A percentile compares a stretch with the other conserved stretches of the same genome.
Evolutionary conservation across 2,113 vertebrate genomes (phyloP).

Genomic region (Bufo bufo): DNA sequence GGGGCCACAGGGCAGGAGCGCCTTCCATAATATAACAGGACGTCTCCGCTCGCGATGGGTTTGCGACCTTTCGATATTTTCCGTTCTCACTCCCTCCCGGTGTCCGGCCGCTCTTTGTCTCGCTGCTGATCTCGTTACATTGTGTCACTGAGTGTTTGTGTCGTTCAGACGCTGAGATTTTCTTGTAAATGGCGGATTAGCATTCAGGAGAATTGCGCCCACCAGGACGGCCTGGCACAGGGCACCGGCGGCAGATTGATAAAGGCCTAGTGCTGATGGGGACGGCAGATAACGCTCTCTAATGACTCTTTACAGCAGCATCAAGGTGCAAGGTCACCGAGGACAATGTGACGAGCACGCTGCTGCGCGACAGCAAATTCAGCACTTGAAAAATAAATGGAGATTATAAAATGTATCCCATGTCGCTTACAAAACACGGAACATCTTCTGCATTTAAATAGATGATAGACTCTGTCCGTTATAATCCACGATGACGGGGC

Average conservation of each 20-base stretch:
- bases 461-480: neutral
- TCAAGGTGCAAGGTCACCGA: conserved; percentile 2
- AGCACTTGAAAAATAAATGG: neutral
- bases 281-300: conserved; percentile 7
- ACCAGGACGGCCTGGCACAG: neutral
- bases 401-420: neutral
- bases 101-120: neutral
- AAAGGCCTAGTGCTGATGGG: neutral
- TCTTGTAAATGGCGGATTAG: neutral
- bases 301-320: neutral
- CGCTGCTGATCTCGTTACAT: neutral
- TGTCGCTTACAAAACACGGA: neutral
- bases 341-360: neutral
- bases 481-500: neutral
- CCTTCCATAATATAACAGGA: too few relatives aligned
- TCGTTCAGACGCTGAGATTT: neutral
- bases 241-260: neutral
- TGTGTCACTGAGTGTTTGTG: conserved; percentile 1
- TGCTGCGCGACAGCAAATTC: neutral
- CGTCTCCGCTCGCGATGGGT: too few relatives aligned
- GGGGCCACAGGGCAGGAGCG: too few relatives aligned
- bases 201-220: neutral
- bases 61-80: too few relatives aligned
- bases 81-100: too few relatives aligned
- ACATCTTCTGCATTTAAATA: neutral